These are phyloP conservation scores for Leucophenga montana DNA, from an alignment of 2,888 invertebrate species.

Conservation along the genomic window DNA sequence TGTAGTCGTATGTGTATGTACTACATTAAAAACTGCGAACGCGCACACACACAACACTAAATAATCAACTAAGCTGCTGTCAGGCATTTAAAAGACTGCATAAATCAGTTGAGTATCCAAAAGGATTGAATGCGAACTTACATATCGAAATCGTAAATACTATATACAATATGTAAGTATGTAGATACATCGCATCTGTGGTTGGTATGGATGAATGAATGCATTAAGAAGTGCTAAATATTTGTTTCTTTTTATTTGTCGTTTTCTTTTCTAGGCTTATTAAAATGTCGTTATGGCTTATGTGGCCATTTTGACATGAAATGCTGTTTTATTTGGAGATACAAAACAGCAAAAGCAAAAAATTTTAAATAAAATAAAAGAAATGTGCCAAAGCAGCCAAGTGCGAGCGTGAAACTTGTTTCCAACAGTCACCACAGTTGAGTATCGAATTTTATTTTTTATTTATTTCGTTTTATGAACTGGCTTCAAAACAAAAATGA, in stretches of 20 bases:
- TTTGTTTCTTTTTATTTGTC: conserved; percentile 8
- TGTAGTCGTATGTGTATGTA: not conserved
- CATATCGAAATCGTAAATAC: too few species aligned
- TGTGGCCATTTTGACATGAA: conserved; percentile 25
- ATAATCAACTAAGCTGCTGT: conserved; percentile 64
- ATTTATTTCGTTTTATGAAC: conserved; percentile 15
- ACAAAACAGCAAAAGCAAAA: not conserved
- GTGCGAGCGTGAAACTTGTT: conserved; percentile 33
- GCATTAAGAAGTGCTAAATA: conserved; percentile 5
- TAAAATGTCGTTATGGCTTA: conserved; percentile 31
- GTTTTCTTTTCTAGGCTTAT: conserved; percentile 10
- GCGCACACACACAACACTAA: too few species aligned
- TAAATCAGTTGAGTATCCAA: conserved; percentile 53
- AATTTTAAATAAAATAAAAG: not conserved
- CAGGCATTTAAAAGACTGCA: conserved; percentile 54
- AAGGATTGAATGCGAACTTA: too few species aligned
- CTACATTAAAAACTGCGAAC: conserved; percentile 20
- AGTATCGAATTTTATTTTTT: conserved; percentile 3
- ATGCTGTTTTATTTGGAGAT: not conserved
- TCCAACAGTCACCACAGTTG: conserved; percentile 30
- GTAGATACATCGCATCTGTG: not conserved
- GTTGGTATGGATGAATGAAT: not conserved
- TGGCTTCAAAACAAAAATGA: conserved; percentile 49
- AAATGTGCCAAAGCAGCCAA: conserved; percentile 20
- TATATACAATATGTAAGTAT: too few species aligned